Evolutionary conservation across 1,140 invertebrate species (phyloP).

Genomic region (Anthonomus grandis): DNA sequence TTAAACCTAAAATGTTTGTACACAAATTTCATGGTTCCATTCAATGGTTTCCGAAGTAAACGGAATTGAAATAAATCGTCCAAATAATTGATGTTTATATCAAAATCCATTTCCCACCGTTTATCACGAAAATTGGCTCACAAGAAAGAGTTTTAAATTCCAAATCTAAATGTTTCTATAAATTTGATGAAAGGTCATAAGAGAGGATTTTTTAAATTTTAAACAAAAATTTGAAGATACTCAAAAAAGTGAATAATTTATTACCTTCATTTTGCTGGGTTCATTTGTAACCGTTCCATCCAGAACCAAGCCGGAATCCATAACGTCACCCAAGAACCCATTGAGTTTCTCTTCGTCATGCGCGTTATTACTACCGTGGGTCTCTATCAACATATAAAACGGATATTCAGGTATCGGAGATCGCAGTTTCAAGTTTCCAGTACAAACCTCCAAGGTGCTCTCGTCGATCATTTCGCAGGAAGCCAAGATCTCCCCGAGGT

Average conservation of each 20-base stretch:
- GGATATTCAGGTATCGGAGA: slow-evolving; percentile 64
- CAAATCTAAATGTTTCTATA: too few relatives aligned
- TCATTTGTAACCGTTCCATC: slow-evolving; percentile 86
- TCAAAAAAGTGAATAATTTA: slow-evolving; percentile 7
- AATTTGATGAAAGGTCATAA: too few relatives aligned
- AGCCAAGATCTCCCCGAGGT: slow-evolving; percentile 85
- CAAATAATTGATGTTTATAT: too few relatives aligned
- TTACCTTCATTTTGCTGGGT: slow-evolving; percentile 70
- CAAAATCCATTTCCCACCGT: too few relatives aligned
- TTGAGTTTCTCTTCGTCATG: slow-evolving; percentile 89
- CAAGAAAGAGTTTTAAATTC: neutral
- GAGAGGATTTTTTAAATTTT: too few relatives aligned
- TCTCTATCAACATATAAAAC: slow-evolving; percentile 92
- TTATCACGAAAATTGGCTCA: slow-evolving; percentile 6
- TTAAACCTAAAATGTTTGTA: too few relatives aligned
- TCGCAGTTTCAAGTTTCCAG: slow-evolving; percentile 60
- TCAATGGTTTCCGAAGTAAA: too few relatives aligned
- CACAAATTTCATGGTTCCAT: too few relatives aligned
- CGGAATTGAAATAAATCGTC: too few relatives aligned
- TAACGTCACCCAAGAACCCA: slow-evolving; percentile 70
- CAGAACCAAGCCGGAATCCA: slow-evolving; percentile 65
- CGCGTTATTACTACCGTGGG: slow-evolving; percentile 73
- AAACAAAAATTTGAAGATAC: too few relatives aligned
- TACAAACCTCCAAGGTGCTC: slow-evolving; percentile 60
- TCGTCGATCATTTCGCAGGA: slow-evolving; percentile 92